Evolutionary conservation across 2,888 invertebrate genomes (phyloP).

Genomic region (Apodemia hepburni): DNA sequence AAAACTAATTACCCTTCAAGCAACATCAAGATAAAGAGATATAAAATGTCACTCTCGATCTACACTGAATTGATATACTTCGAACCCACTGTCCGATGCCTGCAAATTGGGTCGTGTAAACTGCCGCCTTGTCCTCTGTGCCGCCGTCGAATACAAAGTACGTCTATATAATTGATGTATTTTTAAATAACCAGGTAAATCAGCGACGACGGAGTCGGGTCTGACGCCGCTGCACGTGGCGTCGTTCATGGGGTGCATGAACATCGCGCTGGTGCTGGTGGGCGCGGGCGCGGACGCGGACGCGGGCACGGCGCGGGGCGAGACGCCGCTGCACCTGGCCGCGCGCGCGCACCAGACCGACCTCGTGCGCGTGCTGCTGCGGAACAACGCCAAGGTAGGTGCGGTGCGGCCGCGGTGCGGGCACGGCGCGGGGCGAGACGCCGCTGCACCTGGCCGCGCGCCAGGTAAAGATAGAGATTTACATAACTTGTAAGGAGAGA

Average conservation of each 20-base stretch:
- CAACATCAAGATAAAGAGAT: too few relatives aligned
- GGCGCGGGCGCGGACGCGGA: conserved; percentile 96
- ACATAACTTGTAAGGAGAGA: too few relatives aligned
- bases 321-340: conserved; percentile 97
- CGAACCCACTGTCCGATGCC: too few relatives aligned
- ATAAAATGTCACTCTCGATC: too few relatives aligned
- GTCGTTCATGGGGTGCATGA: conserved; percentile 99
- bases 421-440: conserved; percentile 89
- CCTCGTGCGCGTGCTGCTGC: conserved; percentile 95
- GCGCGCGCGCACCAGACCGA: conserved; percentile 99
- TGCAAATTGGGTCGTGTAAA: too few relatives aligned
- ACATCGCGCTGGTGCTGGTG: conserved; percentile 96
- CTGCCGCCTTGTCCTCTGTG: too few relatives aligned
- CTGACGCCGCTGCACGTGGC: conserved; percentile 98
- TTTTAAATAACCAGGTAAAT: conserved; percentile 69
- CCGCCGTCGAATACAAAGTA: too few relatives aligned
- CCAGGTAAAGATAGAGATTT: background rate
- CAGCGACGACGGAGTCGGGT: conserved; percentile 88
- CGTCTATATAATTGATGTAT: background rate
- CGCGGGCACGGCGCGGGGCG: conserved; percentile 96
- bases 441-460: conserved; percentile 97
- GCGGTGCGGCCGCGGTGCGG: background rate
- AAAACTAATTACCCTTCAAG: too few relatives aligned
- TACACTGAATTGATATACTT: too few relatives aligned
- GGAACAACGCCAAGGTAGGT: conserved; percentile 93